Conservation (phyloP, 2,797 vertebrate species). For the Varecia variegata region DNA sequence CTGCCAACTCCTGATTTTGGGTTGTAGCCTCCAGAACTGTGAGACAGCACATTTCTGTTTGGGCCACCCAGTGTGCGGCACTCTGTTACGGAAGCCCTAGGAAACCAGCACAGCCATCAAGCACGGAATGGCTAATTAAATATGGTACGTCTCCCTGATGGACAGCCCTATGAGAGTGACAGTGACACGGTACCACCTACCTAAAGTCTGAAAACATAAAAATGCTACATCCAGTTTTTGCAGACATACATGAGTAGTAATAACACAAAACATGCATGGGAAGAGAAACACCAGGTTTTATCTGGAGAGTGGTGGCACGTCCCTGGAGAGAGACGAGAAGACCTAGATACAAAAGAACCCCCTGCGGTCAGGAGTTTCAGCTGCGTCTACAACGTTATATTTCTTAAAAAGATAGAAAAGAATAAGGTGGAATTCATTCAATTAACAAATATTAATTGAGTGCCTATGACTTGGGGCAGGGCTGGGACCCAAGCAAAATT, state of each 20-base stretch:
- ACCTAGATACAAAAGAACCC: neutral
- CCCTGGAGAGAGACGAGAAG: neutral
- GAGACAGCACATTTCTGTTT: neutral
- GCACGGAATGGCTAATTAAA: neutral
- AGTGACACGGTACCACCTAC: rapidly evolving
- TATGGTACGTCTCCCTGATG: rapidly evolving
- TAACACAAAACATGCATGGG: neutral
- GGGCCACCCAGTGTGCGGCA: neutral
- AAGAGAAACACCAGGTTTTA: neutral
- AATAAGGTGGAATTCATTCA: neutral
- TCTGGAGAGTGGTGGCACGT: neutral
- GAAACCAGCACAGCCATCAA: neutral
- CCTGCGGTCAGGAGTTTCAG: neutral
- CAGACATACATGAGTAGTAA: no score
- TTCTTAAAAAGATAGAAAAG: neutral
- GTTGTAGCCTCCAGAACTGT: neutral
- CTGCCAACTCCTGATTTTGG: no score
- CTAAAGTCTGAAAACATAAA: neutral
- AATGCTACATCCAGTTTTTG: neutral
- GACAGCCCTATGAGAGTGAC: no score
- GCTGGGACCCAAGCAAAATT: rapidly evolving
- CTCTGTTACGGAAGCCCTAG: neutral
- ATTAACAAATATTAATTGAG: neutral
- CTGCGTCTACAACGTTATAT: neutral
- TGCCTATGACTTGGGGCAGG: neutral